Evolutionary conservation across 2,113 vertebrate species (phyloP).

Genomic region (Brienomyrus longianalis): DNA sequence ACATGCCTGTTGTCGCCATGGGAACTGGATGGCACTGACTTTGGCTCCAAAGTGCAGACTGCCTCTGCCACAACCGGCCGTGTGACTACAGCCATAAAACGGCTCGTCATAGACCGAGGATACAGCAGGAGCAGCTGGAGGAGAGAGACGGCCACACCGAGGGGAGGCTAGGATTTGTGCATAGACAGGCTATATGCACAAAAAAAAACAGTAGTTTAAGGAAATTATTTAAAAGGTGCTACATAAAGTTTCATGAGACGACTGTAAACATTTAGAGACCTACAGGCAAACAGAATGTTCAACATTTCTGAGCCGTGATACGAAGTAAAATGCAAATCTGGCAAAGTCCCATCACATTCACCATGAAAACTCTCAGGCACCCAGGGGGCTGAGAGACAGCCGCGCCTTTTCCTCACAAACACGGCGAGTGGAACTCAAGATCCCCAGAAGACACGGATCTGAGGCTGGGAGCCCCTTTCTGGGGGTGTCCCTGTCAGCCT

Average conservation of each 20-base stretch:
- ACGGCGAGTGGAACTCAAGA: neutral
- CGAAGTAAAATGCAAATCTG: neutral
- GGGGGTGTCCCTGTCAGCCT: neutral
- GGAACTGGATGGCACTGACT: neutral
- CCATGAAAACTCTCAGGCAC: neutral
- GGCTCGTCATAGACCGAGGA: neutral
- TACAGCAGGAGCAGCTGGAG: neutral
- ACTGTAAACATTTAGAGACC: neutral
- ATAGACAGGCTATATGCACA: neutral
- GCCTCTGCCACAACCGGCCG: neutral
- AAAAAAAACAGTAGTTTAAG: neutral
- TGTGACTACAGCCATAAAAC: neutral
- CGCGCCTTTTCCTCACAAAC: neutral
- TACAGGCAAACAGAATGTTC: neutral
- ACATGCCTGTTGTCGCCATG: neutral
- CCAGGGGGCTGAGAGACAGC: neutral
- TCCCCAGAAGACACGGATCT: neutral
- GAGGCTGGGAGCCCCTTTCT: neutral
- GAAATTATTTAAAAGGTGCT: neutral
- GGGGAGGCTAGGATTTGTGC: neutral
- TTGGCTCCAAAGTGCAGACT: neutral
- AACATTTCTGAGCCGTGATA: neutral
- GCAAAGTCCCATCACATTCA: neutral
- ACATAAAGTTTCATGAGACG: neutral
- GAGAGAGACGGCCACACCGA: neutral